phyloP scores from a whole-genome alignment of 2,888 invertebrate species.

The Ligdia adustata region DNA sequence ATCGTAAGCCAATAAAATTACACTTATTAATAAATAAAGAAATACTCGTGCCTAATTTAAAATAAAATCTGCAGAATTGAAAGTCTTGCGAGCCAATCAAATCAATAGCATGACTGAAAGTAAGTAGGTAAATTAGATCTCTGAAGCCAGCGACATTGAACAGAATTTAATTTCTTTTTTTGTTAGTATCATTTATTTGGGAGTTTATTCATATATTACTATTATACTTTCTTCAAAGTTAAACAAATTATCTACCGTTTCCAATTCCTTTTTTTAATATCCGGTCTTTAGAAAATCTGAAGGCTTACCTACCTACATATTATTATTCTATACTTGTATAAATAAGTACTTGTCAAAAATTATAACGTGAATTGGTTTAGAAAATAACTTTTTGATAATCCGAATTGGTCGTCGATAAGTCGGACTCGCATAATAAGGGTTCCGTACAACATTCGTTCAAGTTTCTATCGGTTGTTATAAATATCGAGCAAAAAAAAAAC shows the following conservation, averaged over 20 bases:
- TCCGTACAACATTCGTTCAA: no score
- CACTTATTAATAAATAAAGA: no score
- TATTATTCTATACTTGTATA: no score
- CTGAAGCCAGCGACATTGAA: constrained; percentile 3
- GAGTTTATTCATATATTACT: constrained; percentile 3
- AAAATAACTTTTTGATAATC: no score
- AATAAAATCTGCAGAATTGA: constrained; percentile 4
- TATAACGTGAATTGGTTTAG: no score
- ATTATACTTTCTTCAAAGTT: constrained; percentile 1
- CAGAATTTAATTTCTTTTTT: constrained; percentile 9
- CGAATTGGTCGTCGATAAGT: no score
- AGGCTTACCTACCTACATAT: no score
- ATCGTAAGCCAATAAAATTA: no score
- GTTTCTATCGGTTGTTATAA: not conserved
- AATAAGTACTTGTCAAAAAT: no score
- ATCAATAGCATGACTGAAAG: constrained; percentile 12
- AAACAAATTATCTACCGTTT: constrained; percentile 2
- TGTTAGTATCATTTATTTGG: constrained; percentile 7
- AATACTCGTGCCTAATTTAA: no score
- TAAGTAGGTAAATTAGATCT: constrained; percentile 14
- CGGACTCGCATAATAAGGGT: no score
- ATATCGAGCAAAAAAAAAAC: not conserved
- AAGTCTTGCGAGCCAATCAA: constrained; percentile 11
- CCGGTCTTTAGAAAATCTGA: not conserved
- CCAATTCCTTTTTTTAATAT: constrained; percentile 8